Conservation (phyloP, 2,888 invertebrate species). For the Nomada fucata region DNA sequence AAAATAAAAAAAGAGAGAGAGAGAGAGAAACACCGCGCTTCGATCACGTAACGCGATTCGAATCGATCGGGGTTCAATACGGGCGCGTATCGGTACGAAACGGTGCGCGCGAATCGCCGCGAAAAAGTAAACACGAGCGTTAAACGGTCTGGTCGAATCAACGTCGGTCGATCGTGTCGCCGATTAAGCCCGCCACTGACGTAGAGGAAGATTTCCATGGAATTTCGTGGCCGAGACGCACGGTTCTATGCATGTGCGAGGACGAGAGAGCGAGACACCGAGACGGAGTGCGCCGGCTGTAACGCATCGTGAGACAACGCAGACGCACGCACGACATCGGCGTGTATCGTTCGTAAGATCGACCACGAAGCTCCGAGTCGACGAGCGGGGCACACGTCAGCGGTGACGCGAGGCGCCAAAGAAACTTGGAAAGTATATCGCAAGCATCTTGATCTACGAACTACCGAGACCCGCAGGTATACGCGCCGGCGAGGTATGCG, state of each 20-base stretch:
- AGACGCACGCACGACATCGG: background rate
- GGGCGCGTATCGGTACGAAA: background rate
- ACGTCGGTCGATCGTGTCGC: constrained; percentile 32
- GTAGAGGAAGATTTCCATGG: constrained; percentile 40
- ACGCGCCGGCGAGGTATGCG: constrained; percentile 21
- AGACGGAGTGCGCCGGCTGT: constrained; percentile 5
- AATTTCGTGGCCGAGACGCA: constrained; percentile 19
- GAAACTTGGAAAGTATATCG: constrained; percentile 13
- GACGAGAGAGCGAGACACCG: constrained; percentile 5
- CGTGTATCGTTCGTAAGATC: background rate
- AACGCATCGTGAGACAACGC: background rate
- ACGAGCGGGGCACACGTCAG: constrained; percentile 1
- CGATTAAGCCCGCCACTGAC: constrained; percentile 32
- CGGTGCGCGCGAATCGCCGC: constrained; percentile 1
- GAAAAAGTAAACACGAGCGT: constrained; percentile 42
- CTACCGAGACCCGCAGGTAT: constrained; percentile 43
- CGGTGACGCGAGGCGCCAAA: constrained; percentile 19
- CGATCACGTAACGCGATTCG: background rate
- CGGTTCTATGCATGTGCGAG: background rate
- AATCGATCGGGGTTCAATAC: constrained; percentile 1
- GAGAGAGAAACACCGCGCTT: too few relatives aligned
- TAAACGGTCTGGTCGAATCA: constrained; percentile 35
- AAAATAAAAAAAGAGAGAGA: background rate
- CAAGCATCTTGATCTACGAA: constrained; percentile 25
- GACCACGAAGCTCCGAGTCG: background rate